Conservation (phyloP, 2,888 invertebrate species). For the Entomobrya multifasciata region DNA sequence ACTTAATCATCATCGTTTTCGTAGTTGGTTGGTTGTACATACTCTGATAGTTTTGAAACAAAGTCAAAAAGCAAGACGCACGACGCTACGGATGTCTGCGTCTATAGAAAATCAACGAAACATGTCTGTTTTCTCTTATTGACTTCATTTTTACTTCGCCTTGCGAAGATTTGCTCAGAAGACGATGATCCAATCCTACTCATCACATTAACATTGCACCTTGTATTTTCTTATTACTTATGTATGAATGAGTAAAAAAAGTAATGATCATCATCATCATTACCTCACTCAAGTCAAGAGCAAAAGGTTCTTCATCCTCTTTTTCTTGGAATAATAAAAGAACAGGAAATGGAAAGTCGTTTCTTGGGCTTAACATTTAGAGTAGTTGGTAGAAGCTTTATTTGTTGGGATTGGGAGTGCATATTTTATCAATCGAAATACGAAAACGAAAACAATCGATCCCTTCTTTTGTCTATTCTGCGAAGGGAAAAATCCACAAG, state of each 20-base stretch:
- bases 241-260: background rate
- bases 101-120: background rate
- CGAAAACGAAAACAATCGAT: no score
- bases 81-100: background rate
- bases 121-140: background rate
- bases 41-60: background rate
- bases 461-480: no score
- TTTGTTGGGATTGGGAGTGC: no score
- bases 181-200: background rate
- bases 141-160: background rate
- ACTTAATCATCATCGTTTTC: background rate
- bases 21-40: background rate
- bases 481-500: no score
- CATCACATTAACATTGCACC: background rate
- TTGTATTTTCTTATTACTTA: background rate
- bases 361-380: background rate
- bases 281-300: slow-evolving; percentile 35
- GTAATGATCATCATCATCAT: slow-evolving; percentile 4
- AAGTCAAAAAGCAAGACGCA: background rate
- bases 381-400: no score
- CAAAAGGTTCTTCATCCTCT: slow-evolving; percentile 36
- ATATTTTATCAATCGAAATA: no score
- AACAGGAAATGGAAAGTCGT: slow-evolving; percentile 50
- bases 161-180: background rate
- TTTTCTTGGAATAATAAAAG: slow-evolving; percentile 37